A percentile compares a stretch with the other conserved stretches of the same genome.
phyloP scores from a whole-genome alignment of 2,113 vertebrate genomes.

The Zootoca vivipara region DNA sequence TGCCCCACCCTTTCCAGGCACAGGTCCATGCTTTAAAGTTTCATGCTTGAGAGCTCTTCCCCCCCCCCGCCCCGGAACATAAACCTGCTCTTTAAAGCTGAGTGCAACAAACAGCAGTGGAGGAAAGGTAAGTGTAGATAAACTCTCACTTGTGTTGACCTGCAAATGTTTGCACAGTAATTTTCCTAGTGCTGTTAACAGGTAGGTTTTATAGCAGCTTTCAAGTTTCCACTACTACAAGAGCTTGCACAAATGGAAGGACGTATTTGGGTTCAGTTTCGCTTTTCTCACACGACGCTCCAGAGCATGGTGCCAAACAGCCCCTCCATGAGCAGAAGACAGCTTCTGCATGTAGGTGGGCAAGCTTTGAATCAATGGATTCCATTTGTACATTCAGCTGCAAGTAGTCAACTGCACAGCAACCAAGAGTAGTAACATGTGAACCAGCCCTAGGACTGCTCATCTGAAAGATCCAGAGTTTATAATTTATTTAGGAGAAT shows the following conservation, averaged over 20 bases:
- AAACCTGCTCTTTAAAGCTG: too few relatives aligned
- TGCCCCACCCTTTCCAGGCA: too few relatives aligned
- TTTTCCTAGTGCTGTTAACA: background rate
- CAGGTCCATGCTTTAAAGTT: too few relatives aligned
- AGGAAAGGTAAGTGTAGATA: too few relatives aligned
- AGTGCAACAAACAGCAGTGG: too few relatives aligned
- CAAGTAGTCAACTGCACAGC: background rate
- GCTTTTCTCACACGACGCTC: background rate
- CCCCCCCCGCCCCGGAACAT: too few relatives aligned
- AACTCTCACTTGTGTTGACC: background rate
- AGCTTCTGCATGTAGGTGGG: background rate
- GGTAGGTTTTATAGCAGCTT: background rate
- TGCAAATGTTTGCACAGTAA: background rate
- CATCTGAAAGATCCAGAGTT: background rate
- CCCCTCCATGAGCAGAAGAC: background rate
- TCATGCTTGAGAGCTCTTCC: too few relatives aligned
- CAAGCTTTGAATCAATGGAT: background rate
- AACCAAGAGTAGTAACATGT: background rate
- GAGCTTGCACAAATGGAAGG: background rate
- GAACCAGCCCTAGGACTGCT: background rate
- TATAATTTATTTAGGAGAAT: background rate
- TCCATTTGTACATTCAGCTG: background rate
- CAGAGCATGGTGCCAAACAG: background rate
- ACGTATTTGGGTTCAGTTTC: conserved; percentile 1
- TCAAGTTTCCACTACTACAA: background rate